Evolutionary conservation across 2,797 vertebrate species (phyloP), one percentile per base, ranked within the genome.

Genomic region (Picus viridis): DNA sequence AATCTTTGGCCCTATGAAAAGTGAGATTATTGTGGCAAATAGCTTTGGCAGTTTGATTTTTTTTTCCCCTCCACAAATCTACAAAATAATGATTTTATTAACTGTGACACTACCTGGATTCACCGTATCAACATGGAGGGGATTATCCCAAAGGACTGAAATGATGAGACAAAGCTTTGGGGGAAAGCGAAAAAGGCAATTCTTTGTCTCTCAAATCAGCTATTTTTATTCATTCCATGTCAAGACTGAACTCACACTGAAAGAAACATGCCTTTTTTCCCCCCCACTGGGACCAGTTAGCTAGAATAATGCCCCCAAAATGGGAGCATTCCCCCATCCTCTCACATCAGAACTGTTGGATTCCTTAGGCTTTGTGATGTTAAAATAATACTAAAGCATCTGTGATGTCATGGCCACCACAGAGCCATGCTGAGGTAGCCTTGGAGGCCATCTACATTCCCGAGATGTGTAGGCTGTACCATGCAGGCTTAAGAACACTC

Each of bases 401-500:
- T 82, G 54, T 41, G 86, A 88, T 39, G 73, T 89, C 77, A 59
- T 29, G 89, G 74, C 23, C 78, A 91, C 90, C 64, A 51, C 0
- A 0, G 81, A 74, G 74, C 54, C 81, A 15, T 10, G 68, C 56
- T 41, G 63, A 78, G 74, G 8, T 39, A 49, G 63, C 36, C 64
- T 92, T 36, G 0, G 58, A 88, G 68, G 39, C 6, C 0, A 89
- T 76, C 59, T 53, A 36, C 30, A 34, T 80, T 87, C 88, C 86
- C 9, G 0, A 82, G 59, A 76, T 57, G 36, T 92, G 94, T 95
- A 93, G 92, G 94, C 90, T 90, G 47, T 81, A 90, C 80, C 83
- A 77, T 6, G 69, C 73, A 70, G 86, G 78, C 49, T 90, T 69
- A 91, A 88, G 88, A 97, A 93, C 90, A 85, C 65, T 94, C 75